A percentile compares a stretch with the other conserved stretches of the same genome.
phyloP scores from a whole-genome alignment of 1,140 invertebrate species.

The Tetranychus cinnabarinus region DNA sequence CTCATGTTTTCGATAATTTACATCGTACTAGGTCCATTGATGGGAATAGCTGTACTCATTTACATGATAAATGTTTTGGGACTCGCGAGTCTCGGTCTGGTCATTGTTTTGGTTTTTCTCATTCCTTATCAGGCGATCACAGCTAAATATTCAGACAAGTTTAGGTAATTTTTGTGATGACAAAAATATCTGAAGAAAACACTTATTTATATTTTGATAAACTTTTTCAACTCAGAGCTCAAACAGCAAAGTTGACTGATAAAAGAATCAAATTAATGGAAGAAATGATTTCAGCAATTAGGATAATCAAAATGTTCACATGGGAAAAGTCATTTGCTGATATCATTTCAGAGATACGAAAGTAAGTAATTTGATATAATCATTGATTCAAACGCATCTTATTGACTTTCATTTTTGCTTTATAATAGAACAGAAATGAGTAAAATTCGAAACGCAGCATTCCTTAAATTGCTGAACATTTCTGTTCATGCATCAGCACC shows the following conservation, averaged over 20 bases:
- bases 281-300: slow-evolving; percentile 68
- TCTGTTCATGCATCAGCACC: background rate
- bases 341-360: slow-evolving; percentile 31
- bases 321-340: slow-evolving; percentile 55
- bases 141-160: background rate
- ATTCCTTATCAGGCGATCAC: background rate
- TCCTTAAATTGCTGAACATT: background rate
- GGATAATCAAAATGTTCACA: slow-evolving; percentile 52
- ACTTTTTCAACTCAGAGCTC: background rate
- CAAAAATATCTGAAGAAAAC: no score
- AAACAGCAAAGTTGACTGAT: slow-evolving; percentile 49
- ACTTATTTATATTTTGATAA: no score
- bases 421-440: slow-evolving; percentile 29
- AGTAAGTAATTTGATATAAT: background rate
- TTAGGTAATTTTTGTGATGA: background rate
- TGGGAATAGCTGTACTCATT: no score
- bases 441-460: background rate
- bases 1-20: no score
- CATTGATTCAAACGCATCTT: slow-evolving; percentile 30
- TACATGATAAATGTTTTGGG: no score
- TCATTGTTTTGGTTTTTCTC: background rate
- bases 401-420: slow-evolving; percentile 22
- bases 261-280: slow-evolving; percentile 62
- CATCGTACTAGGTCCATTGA: no score
- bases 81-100: no score